Evolutionary conservation across 1,140 invertebrate genomes (phyloP), one percentile per base, ranked within the genome.

Genomic region (Tetranychus urticae): DNA sequence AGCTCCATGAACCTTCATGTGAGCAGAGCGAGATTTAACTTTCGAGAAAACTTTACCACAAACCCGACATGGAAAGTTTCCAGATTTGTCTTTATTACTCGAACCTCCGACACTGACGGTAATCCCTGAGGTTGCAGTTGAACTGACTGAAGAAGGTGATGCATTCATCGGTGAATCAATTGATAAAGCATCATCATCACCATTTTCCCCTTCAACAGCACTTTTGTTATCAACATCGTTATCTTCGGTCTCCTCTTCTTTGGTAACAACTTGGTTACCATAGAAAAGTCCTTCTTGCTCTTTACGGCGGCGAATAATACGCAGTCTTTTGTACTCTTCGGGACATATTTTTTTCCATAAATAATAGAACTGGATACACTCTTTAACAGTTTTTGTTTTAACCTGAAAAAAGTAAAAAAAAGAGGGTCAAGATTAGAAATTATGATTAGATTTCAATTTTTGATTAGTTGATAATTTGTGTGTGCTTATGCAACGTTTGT

Each of bases 291-390:
- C 62, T 48, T 73, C 72, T 55, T 72, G 69, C 64, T 74, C 71
- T 58, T 73, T 68, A 62, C 73, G 72, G 56, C 73, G 68, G 42
- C 78, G 71, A 23, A 77, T 67, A 31, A 74, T 67, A 55, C 82
- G 75, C 39, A 85, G 68, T 63, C 77, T 75, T 67, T 80, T 79
- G 68, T 86, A 84, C 66, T 86, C 88, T 70, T 91, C 85, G 59
- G 84, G 82, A 66, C 87, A 91, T 14, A 89, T 80, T 74, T 91
- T 91, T 74, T 97, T 98, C 93, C 93, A 98, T 66, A 94, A 80
- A 72, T 97, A 97, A 73, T 97, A 97, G 74, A 97, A 96, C 75
- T 93, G 88, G 66, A 97, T 78, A 76, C 92, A 97, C 69, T 97
- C 87, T 69, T 88, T 91, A 4, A 83, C 81, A 55, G 83, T 80